Evolutionary conservation across 2,797 vertebrate genomes (phyloP).

Genomic region (Acipenser oxyrinchus): DNA sequence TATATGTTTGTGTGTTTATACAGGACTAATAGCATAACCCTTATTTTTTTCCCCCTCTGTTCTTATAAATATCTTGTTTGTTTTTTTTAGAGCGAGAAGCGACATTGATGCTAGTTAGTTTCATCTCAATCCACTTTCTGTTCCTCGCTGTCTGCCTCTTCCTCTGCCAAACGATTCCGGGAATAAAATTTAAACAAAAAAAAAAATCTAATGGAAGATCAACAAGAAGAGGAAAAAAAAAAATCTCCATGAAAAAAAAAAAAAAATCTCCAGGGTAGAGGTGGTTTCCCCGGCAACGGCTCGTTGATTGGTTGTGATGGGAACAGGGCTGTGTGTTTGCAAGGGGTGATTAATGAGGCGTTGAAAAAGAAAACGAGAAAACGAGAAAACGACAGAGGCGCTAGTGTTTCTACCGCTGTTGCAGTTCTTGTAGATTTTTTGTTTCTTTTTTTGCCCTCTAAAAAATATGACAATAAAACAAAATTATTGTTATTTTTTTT

Average conservation of each 20-base stretch:
- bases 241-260: slow-evolving; percentile 40
- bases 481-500: too few species aligned
- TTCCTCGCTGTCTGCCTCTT: slow-evolving; percentile 10
- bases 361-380: too few species aligned
- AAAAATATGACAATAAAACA: too few species aligned
- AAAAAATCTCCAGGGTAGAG: slow-evolving; percentile 62
- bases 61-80: too few species aligned
- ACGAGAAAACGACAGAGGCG: too few species aligned
- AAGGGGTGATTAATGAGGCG: slow-evolving; percentile 51
- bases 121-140: slow-evolving; percentile 8
- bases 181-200: slow-evolving; percentile 41
- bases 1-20: background rate
- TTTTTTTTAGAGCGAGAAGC: too few species aligned
- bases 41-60: background rate
- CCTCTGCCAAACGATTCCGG: slow-evolving; percentile 39
- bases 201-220: slow-evolving; percentile 33
- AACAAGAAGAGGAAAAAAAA: slow-evolving; percentile 30
- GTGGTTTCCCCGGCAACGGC: slow-evolving; percentile 70
- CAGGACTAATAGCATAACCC: background rate
- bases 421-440: too few species aligned
- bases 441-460: too few species aligned
- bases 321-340: slow-evolving; percentile 41
- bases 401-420: too few species aligned
- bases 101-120: background rate
- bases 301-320: slow-evolving; percentile 46